phyloP scores from a whole-genome alignment of 2,797 vertebrate genomes.

The Mus minutoides region DNA sequence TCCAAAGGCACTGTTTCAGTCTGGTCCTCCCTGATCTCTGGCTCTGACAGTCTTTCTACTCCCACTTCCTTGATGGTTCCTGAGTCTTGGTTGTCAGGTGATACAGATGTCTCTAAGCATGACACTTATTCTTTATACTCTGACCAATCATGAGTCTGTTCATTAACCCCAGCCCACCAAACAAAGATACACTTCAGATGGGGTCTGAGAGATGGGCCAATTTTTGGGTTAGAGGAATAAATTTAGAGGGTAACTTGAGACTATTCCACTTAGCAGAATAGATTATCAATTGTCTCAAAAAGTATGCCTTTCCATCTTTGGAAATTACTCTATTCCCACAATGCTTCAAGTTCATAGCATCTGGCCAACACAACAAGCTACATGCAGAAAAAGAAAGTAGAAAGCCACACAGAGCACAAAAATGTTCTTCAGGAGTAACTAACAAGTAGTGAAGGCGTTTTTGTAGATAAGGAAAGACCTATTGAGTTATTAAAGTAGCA shows the following conservation, averaged over 20 bases:
- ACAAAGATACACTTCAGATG: background rate
- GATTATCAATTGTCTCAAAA: background rate
- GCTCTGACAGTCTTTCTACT: background rate
- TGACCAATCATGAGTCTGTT: background rate
- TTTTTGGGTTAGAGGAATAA: background rate
- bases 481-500: conserved; percentile 54
- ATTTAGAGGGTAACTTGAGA: background rate
- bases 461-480: conserved; percentile 43
- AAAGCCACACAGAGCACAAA: conserved; percentile 19
- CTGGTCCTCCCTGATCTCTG: background rate
- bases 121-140: background rate
- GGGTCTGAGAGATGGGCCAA: background rate
- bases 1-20: background rate
- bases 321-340: conserved; percentile 34
- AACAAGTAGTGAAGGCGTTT: conserved; percentile 9
- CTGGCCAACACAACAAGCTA: conserved; percentile 21
- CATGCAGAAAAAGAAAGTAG: background rate
- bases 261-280: background rate
- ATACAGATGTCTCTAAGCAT: background rate
- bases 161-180: background rate
- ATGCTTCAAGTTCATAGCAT: conserved; percentile 23
- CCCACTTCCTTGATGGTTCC: background rate
- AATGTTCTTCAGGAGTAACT: background rate
- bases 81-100: background rate
- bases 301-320: background rate